phyloP scores from a whole-genome alignment of 2,888 invertebrate genomes.

The Morpho deidamia region DNA sequence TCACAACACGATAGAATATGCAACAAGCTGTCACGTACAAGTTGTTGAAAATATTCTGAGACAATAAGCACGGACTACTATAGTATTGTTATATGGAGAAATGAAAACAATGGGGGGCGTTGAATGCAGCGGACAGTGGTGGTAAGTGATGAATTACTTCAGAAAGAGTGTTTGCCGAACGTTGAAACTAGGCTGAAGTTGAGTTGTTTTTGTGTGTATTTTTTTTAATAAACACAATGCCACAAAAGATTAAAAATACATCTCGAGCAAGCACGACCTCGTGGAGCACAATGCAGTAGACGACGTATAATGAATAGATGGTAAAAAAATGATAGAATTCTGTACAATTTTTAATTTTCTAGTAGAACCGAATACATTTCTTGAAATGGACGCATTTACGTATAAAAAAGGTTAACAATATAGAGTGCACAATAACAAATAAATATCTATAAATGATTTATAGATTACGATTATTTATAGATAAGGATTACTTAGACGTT shows the following conservation, averaged over 20 bases:
- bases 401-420: no score
- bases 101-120: conserved; percentile 21
- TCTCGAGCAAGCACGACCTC: neutral
- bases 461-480: no score
- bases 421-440: no score
- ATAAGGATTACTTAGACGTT: no score
- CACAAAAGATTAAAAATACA: conserved; percentile 13
- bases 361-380: no score
- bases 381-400: no score
- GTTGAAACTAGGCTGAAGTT: conserved; percentile 19
- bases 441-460: no score
- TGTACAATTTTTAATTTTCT: no score
- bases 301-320: no score
- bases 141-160: conserved; percentile 31
- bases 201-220: conserved; percentile 6
- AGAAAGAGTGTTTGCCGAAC: conserved; percentile 17
- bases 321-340: no score
- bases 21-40: conserved; percentile 20
- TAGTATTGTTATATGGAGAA: conserved; percentile 20
- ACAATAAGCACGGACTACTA: conserved; percentile 15
- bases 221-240: conserved; percentile 18
- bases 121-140: conserved; percentile 26
- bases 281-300: neutral
- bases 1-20: conserved; percentile 20
- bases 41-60: conserved; percentile 17